Evolutionary conservation across 2,888 invertebrate genomes (phyloP).

Genomic region (Latheticus oryzae): DNA sequence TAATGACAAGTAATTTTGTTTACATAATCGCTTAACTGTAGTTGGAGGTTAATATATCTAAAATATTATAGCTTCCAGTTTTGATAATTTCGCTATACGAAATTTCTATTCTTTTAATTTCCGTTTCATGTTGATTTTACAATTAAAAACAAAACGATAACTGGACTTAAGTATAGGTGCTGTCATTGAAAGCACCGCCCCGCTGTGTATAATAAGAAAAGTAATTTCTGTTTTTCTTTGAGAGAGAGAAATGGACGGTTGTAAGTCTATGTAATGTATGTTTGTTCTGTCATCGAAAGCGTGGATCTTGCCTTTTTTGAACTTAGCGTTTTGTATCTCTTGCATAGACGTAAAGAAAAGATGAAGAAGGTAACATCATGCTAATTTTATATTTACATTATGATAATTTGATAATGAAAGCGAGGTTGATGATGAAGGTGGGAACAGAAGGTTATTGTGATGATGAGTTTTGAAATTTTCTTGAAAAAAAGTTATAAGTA

Average conservation of each 20-base stretch:
- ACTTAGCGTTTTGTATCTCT: constrained; percentile 17
- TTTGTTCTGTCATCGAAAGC: constrained; percentile 34
- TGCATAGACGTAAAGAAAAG: too few relatives aligned
- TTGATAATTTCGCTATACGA: too few relatives aligned
- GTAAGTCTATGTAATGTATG: constrained; percentile 27
- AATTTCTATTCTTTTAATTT: constrained; percentile 10
- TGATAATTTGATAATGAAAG: constrained; percentile 28
- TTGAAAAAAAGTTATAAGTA: too few relatives aligned
- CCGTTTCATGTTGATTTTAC: constrained; percentile 3
- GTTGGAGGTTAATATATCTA: too few relatives aligned
- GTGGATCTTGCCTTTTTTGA: constrained; percentile 12
- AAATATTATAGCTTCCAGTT: too few relatives aligned
- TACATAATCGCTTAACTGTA: too few relatives aligned
- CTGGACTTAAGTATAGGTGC: constrained; percentile 21
- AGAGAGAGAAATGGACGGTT: constrained; percentile 30
- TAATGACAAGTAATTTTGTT: too few relatives aligned
- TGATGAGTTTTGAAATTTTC: constrained; percentile 5
- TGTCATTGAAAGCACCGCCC: constrained; percentile 29
- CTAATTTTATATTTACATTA: constrained; percentile 22
- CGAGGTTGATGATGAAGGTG: too few relatives aligned
- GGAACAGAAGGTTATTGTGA: constrained; percentile 4
- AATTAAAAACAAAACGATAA: constrained; percentile 9
- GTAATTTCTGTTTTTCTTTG: constrained; percentile 27
- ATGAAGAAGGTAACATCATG: constrained; percentile 22
- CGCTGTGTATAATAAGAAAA: constrained; percentile 20